A percentile compares a stretch with the other conserved stretches of the same genome.
Conservation (phyloP, 2,113 vertebrate genomes). For the Scartelaos histophorus region DNA sequence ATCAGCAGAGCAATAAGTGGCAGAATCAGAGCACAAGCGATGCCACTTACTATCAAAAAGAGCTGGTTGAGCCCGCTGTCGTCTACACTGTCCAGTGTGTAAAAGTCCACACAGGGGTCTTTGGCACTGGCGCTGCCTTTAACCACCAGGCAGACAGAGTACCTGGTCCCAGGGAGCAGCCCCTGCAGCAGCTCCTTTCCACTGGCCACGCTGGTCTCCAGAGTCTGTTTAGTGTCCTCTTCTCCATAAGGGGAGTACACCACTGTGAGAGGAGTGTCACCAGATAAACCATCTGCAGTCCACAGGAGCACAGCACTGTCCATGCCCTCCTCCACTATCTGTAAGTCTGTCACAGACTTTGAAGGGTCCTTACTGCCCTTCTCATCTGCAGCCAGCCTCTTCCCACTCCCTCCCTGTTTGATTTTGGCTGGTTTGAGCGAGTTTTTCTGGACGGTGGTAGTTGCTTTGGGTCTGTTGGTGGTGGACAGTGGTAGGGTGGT, state of each 20-base stretch:
- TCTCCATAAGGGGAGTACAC: conserved; percentile 88
- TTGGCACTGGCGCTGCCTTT: conserved; percentile 78
- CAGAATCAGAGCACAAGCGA: conserved; percentile 80
- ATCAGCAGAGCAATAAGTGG: conserved; percentile 85
- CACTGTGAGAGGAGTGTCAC: conserved; percentile 77
- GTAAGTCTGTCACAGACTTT: conserved; percentile 78
- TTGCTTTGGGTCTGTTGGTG: conserved; percentile 32
- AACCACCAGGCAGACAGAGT: conserved; percentile 88
- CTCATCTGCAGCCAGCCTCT: conserved; percentile 68
- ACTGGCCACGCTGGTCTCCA: conserved; percentile 79
- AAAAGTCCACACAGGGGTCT: conserved; percentile 91
- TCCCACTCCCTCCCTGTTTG: conserved; percentile 49
- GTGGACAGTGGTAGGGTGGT: conserved; percentile 29
- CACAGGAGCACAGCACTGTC: conserved; percentile 88
- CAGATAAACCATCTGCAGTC: conserved; percentile 73
- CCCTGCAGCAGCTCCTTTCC: conserved; percentile 86
- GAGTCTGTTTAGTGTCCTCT: conserved; percentile 81
- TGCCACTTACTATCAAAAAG: conserved; percentile 76
- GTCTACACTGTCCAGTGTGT: conserved; percentile 71
- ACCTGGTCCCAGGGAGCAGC: conserved; percentile 82
- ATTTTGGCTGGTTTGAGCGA: conserved; percentile 65
- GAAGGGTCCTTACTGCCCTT: conserved; percentile 63
- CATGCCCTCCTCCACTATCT: conserved; percentile 81
- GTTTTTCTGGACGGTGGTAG: conserved; percentile 58
- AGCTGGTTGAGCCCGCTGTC: conserved; percentile 69